Conservation (phyloP, 2,888 invertebrate genomes). For the Tinea semifulvella region DNA sequence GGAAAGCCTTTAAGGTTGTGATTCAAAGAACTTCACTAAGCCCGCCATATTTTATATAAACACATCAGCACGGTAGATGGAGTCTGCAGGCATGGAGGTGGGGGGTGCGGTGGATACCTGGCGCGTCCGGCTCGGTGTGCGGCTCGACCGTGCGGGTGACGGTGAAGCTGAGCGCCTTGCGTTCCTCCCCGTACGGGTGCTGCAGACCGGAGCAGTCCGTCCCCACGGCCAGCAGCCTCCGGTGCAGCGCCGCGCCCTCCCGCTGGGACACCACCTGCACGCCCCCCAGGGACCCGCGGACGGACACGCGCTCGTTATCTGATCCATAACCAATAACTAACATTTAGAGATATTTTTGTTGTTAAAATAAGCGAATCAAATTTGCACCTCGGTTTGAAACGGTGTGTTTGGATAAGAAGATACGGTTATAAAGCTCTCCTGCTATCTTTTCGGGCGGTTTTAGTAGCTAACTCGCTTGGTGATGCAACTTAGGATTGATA, state of each 20-base stretch:
- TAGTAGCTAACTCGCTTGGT: too few species aligned
- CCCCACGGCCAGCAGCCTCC: conserved; percentile 87
- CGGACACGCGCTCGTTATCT: conserved; percentile 52
- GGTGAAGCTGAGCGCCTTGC: conserved; percentile 42
- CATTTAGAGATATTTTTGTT: neutral
- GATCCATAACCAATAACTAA: neutral
- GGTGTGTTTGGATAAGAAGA: too few species aligned
- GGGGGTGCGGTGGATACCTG: conserved; percentile 25
- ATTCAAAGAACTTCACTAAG: too few species aligned
- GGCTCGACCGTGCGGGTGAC: conserved; percentile 30
- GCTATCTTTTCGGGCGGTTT: too few species aligned
- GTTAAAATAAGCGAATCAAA: neutral
- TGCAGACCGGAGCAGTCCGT: conserved; percentile 43
- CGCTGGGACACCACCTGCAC: conserved; percentile 91
- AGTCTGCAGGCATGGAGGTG: neutral
- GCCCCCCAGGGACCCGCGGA: conserved; percentile 91
- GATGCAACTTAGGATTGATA: too few species aligned
- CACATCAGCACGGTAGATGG: neutral
- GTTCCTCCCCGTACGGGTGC: conserved; percentile 40
- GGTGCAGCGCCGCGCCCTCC: conserved; percentile 82
- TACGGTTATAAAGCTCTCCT: too few species aligned
- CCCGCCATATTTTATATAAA: too few species aligned
- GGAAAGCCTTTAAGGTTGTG: too few species aligned
- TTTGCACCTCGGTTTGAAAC: too few species aligned
- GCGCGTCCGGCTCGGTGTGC: conserved; percentile 24